Conservation (phyloP, 2,113 vertebrate species). For the Gnathonemus echidnorhynchus region DNA sequence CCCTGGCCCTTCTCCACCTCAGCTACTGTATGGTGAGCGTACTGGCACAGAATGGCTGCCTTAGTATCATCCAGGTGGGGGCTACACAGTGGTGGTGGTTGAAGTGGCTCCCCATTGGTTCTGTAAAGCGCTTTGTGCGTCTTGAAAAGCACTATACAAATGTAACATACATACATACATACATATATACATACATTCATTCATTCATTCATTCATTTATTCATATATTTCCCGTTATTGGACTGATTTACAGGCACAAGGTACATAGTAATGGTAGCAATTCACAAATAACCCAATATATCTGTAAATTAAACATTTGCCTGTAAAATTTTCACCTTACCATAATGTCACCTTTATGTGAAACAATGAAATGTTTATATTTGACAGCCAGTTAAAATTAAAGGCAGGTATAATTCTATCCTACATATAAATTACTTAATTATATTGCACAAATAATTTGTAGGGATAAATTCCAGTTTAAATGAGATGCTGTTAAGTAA, state of each 20-base stretch:
- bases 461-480: slow-evolving; percentile 30
- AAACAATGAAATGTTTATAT: not conserved
- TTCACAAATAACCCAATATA: not conserved
- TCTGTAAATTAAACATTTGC: not conserved
- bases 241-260: not conserved
- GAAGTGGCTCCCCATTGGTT: no score
- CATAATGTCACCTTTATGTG: not conserved
- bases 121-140: no score
- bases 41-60: not conserved
- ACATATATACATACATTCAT: no score
- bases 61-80: no score
- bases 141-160: no score
- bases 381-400: not conserved
- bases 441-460: slow-evolving; percentile 23
- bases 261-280: not conserved
- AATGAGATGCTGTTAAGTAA: slow-evolving; percentile 39
- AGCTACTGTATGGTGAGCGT: not conserved
- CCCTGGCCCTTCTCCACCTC: not conserved
- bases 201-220: no score
- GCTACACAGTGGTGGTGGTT: no score
- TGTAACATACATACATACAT: no score
- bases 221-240: not conserved
- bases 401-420: not conserved
- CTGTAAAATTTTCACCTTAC: not conserved
- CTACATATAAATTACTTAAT: not conserved